Evolutionary conservation across 1,140 invertebrate genomes (phyloP).

Genomic region (Augochlora pura): DNA sequence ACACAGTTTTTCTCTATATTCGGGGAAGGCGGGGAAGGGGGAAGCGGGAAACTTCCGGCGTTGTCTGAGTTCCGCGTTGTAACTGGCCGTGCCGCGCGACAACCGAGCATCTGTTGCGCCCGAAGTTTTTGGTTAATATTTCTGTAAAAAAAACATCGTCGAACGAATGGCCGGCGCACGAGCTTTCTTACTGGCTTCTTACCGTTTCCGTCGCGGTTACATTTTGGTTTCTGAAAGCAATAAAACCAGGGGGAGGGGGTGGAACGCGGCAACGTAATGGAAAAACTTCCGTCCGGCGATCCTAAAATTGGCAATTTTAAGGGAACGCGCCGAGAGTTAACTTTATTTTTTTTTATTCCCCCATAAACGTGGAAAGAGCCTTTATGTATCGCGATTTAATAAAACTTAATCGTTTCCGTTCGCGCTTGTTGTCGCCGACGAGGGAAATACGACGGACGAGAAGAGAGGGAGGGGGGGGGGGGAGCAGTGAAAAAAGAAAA

Average conservation of each 20-base stretch:
- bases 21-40: too few species aligned
- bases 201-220: background rate
- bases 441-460: too few species aligned
- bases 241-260: too few species aligned
- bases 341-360: constrained; percentile 16
- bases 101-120: constrained; percentile 26
- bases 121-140: constrained; percentile 15
- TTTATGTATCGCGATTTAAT: constrained; percentile 4
- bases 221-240: constrained; percentile 9
- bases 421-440: background rate
- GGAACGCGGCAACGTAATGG: constrained; percentile 4
- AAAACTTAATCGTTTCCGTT: constrained; percentile 20
- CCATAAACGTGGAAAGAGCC: background rate
- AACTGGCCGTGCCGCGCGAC: too few species aligned
- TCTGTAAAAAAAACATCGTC: background rate
- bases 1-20: background rate
- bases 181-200: background rate
- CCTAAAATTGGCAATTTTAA: constrained; percentile 30
- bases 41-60: background rate
- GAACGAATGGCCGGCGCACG: background rate
- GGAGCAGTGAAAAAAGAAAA: background rate
- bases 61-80: background rate
- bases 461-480: too few species aligned
- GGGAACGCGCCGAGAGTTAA: constrained; percentile 19
- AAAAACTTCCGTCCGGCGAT: constrained; percentile 29